These are phyloP conservation scores for Arctia plantaginis DNA, from an alignment of 2,888 invertebrate genomes.

Conservation along the genomic window DNA sequence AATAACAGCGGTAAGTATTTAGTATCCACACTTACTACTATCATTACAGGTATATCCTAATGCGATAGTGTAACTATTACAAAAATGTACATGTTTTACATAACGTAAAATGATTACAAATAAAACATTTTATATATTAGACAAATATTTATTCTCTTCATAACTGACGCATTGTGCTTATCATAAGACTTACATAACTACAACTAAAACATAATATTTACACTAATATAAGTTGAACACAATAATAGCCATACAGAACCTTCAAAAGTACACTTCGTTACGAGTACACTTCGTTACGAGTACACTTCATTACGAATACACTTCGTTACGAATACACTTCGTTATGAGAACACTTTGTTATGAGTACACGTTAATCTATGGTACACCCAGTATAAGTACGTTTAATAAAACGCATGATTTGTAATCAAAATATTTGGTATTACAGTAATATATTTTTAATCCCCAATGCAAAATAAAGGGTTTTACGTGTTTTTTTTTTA, in stretches of 20 bases:
- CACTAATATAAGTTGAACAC: conserved; percentile 50
- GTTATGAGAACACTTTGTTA: background rate
- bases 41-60: too few relatives aligned
- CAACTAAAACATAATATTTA: conserved; percentile 39
- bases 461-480: background rate
- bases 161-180: conserved; percentile 43
- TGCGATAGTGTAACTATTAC: too few relatives aligned
- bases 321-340: background rate
- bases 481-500: background rate
- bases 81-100: too few relatives aligned
- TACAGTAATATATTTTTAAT: background rate
- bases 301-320: conserved; percentile 4
- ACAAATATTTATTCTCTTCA: conserved; percentile 66
- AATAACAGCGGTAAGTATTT: too few relatives aligned
- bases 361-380: background rate
- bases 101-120: conserved; percentile 3
- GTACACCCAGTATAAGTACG: background rate
- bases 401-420: background rate
- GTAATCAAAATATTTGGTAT: background rate
- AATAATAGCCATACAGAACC: conserved; percentile 36
- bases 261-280: conserved; percentile 1
- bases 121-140: conserved; percentile 51
- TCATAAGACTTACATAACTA: conserved; percentile 37
- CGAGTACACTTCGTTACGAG: background rate
- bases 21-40: too few relatives aligned